phyloP scores from a whole-genome alignment of 2,888 invertebrate genomes.

The Chrysodeixis includens region DNA sequence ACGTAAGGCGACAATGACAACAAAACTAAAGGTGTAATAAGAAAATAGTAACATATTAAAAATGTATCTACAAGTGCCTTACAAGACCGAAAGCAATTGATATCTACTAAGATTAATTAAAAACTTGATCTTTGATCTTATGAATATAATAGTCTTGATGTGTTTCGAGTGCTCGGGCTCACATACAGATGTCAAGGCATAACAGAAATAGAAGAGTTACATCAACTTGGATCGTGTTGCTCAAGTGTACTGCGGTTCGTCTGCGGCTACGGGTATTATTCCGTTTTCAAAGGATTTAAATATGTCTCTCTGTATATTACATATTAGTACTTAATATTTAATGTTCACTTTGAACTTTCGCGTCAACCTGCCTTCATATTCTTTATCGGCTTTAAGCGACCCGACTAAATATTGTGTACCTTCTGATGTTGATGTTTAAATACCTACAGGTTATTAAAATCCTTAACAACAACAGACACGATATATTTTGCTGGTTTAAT shows the following conservation, averaged over 20 bases:
- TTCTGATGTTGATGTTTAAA: neutral
- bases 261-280: conserved; percentile 54
- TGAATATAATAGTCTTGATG: conserved; percentile 43
- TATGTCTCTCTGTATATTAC: conserved; percentile 19
- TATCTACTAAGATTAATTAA: conserved; percentile 36
- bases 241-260: conserved; percentile 58
- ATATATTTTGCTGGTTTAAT: neutral
- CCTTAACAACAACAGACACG: neutral
- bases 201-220: conserved; percentile 64
- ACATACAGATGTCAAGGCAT: conserved; percentile 50
- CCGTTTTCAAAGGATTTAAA: conserved; percentile 41
- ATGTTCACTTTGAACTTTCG: neutral
- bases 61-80: neutral
- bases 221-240: conserved; percentile 63
- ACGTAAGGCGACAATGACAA: no score
- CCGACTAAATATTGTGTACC: neutral
- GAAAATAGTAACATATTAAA: no score
- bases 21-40: no score
- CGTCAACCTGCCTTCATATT: neutral
- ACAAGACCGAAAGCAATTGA: conserved; percentile 12
- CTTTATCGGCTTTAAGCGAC: neutral
- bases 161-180: conserved; percentile 47
- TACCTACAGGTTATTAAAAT: neutral
- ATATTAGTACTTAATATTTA: conserved; percentile 1
- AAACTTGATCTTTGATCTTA: conserved; percentile 54